phyloP scores from a whole-genome alignment of 2,888 invertebrate species.

The Drosophila melanosoma region DNA sequence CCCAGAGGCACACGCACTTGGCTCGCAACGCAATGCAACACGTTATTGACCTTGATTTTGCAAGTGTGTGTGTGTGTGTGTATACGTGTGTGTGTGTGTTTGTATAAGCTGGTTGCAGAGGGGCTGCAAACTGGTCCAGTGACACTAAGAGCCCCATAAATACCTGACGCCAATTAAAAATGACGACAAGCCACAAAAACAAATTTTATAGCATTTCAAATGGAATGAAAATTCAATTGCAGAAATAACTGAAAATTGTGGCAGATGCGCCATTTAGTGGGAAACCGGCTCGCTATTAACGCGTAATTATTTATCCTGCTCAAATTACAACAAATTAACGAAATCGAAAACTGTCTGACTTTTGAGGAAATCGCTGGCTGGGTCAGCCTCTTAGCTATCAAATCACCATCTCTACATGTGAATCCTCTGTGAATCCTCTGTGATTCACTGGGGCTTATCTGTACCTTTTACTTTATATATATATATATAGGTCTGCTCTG shows the following conservation, averaged over 20 bases:
- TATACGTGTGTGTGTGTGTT: conserved; percentile 7
- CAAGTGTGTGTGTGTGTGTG: conserved; percentile 2
- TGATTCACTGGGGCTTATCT: conserved; percentile 8
- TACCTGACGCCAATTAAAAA: conserved; percentile 41
- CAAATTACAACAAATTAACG: conserved; percentile 61
- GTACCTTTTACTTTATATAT: conserved; percentile 2
- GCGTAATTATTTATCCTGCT: conserved; percentile 49
- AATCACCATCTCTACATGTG: conserved; percentile 69
- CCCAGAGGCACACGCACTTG: conserved; percentile 51
- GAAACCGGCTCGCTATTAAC: conserved; percentile 25
- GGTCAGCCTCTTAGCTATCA: conserved; percentile 61
- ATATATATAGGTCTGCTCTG: conserved; percentile 6
- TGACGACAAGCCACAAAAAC: conserved; percentile 54
- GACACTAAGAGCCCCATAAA: conserved; percentile 63
- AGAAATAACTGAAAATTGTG: conserved; percentile 33
- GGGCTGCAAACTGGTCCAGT: conserved; percentile 72
- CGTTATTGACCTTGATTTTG: conserved; percentile 79
- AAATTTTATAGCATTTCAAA: conserved; percentile 43
- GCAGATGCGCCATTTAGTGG: conserved; percentile 80
- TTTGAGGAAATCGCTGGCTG: conserved; percentile 64
- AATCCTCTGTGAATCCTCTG: conserved; percentile 40
- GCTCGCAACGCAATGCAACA: conserved; percentile 11
- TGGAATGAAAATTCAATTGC: conserved; percentile 49
- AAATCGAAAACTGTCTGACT: conserved; percentile 67
- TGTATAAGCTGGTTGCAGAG: conserved; percentile 14